Evolutionary conservation across 1,140 invertebrate genomes (phyloP), one percentile per base, ranked within the genome.

Genomic region (Wiebesia pumilae): DNA sequence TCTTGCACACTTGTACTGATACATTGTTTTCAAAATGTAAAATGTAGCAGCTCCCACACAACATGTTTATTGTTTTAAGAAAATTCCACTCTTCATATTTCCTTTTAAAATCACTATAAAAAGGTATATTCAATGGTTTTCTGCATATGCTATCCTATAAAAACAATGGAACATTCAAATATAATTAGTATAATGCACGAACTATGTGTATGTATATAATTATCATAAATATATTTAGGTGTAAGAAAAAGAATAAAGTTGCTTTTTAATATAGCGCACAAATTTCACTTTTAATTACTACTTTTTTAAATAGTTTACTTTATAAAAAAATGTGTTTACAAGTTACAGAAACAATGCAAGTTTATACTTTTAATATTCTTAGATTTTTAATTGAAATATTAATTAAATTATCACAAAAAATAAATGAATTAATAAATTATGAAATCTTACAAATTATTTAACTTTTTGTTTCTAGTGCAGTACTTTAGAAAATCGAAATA

Each of bases 121-220:
- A 83, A 82, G 71, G 69, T 73, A 78, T 67, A 38, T 86, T 82
- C 58, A 0, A 81, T n/a, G 69, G 51, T 47, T 65, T 54, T 43
- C 51, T n/a, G 71, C 77, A 33, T 73, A 73, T 38, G 58, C 62
- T 35, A 86, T n/a, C 19, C 38, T 43, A 19, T 80, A 38, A 75
- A 73, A 81, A 43, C 27, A 16, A 86, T 40, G 65, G 54, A 83
- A 81, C 33, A 86, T 83, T 35, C 65, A 86, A 82, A 81, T 71
- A 77, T 54, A 3, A 86, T 78, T 71, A 82, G 78, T 80, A 78
- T 75, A 86, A 14, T 81, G 77, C 84, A 86, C 54, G 27, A 2
- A 81, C 43, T 80, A 79, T n/a, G n/a, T n/a, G n/a, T n/a, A n/a
- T n/a, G n/a, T n/a, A 54, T 54, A 54, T 54, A 54, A 54, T 9